A percentile compares a stretch with the other conserved stretches of the same genome.
phyloP scores from a whole-genome alignment of 2,113 vertebrate species.

The Colossoma macropomum region DNA sequence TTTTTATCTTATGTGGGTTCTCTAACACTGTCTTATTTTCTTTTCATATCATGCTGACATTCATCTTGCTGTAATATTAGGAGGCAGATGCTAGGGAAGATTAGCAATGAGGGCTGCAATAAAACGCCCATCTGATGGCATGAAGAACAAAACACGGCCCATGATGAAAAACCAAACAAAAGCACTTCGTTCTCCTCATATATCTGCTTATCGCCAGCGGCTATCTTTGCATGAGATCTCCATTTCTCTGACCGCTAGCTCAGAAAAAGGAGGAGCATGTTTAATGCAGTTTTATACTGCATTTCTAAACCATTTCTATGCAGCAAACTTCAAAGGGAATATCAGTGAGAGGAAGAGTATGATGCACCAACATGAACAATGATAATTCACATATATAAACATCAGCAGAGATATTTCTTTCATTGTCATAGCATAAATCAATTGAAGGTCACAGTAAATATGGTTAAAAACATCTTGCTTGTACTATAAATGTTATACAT shows the following conservation, averaged over 20 bases:
- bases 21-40: neutral
- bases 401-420: neutral
- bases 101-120: neutral
- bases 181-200: neutral
- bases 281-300: too few species aligned
- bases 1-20: neutral
- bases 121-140: neutral
- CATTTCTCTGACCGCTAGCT: neutral
- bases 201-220: neutral
- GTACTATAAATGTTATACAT: neutral
- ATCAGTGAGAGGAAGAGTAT: too few species aligned
- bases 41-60: neutral
- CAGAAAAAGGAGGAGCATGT: too few species aligned
- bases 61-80: neutral
- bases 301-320: too few species aligned
- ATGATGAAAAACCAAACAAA: neutral
- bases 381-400: neutral
- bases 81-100: neutral
- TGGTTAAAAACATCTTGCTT: neutral
- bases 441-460: neutral
- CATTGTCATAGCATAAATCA: neutral
- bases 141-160: neutral
- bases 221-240: neutral
- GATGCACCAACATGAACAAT: neutral
- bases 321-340: too few species aligned